Base-by-base conservation (phyloP, 2,888 invertebrate species). In the Glyphotaelius pellucidus region DNA sequence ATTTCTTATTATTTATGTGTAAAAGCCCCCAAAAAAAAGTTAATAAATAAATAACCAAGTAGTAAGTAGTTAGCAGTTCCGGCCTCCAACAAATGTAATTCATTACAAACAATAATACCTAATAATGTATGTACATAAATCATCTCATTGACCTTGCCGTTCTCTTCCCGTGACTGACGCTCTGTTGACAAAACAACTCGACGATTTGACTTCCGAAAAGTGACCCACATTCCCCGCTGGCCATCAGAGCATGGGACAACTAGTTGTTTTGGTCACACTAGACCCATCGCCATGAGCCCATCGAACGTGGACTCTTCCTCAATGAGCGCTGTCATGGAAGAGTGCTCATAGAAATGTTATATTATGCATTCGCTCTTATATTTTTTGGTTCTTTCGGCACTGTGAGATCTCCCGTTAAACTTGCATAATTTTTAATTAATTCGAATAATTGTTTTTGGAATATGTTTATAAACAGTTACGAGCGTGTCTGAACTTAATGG, bases 181-280 rank as follows among this genome's bases (percentile, higher is more conserved):
- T 30, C 35, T 85, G 85, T 85, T 85, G 85, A 85, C 85, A 38
- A 85, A 38, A 38, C 85, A n/a, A 85, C 25, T 42, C 14, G 25
- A 12, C 42, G 11, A 85, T 85, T 38, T 85, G 85, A 42, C 85
- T 85, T 85, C 85, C 85, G 38, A 67, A 67, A 67, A 42, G n/a
- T 38, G 85, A 85, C 85, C 85, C 42, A 85, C 32, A 35, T 85
- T 85, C 42, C 35, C 32, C 19, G 35, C 35, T 85, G 85, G 19
- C 9, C 25, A 42, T 85, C 85, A 42, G 85, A 85, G 85, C 85
- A 85, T 85, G 1, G 32, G 67, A 67, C n/a, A 67, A 67, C 67
- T n/a, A 67, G 25, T n/a, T 7, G 25, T 67, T 67, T 7, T 67
- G 25, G 67, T n/a, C 19, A 31, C 42, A 47, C 14, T 47, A 47